Percentiles rank a stretch among this genome's conserved stretches.
Conservation (phyloP, 1,140 invertebrate species). For the Formica selysi region DNA sequence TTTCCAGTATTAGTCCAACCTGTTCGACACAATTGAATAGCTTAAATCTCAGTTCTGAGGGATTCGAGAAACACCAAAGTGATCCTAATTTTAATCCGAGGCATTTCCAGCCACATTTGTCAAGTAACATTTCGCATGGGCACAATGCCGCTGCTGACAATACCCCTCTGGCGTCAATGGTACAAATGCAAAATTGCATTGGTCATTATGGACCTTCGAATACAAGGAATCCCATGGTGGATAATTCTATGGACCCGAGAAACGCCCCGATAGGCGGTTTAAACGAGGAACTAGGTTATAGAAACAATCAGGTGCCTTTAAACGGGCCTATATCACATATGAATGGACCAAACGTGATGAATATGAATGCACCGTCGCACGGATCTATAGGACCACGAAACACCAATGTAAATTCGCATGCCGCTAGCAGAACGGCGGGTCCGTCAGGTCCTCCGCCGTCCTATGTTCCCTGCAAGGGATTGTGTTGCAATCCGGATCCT, state of each 20-base stretch:
- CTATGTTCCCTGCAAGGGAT: conserved; percentile 80
- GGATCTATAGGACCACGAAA: conserved; percentile 64
- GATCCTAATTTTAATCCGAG: conserved; percentile 68
- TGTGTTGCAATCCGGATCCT: conserved; percentile 81
- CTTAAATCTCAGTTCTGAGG: conserved; percentile 54
- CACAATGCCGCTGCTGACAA: conserved; percentile 58
- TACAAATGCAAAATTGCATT: conserved; percentile 73
- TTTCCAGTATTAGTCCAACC: conserved; percentile 66
- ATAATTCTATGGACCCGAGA: conserved; percentile 74
- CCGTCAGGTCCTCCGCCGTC: conserved; percentile 49
- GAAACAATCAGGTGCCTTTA: conserved; percentile 76
- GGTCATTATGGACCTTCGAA: conserved; percentile 67
- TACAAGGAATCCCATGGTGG: conserved; percentile 68
- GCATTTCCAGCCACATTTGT: conserved; percentile 65
- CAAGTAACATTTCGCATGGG: conserved; percentile 63
- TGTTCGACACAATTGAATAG: conserved; percentile 61
- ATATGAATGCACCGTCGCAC: conserved; percentile 51
- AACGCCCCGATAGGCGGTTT: conserved; percentile 66
- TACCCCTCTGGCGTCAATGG: conserved; percentile 66
- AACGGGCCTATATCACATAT: conserved; percentile 71
- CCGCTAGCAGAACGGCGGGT: conserved; percentile 70
- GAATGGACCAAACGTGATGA: conserved; percentile 67
- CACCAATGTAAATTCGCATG: conserved; percentile 67
- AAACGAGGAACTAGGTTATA: conserved; percentile 77
- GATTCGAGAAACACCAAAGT: conserved; percentile 71